A percentile compares a stretch with the other conserved stretches of the same genome.
Conservation (phyloP, 2,113 vertebrate species). For the Poecilia latipinna region DNA sequence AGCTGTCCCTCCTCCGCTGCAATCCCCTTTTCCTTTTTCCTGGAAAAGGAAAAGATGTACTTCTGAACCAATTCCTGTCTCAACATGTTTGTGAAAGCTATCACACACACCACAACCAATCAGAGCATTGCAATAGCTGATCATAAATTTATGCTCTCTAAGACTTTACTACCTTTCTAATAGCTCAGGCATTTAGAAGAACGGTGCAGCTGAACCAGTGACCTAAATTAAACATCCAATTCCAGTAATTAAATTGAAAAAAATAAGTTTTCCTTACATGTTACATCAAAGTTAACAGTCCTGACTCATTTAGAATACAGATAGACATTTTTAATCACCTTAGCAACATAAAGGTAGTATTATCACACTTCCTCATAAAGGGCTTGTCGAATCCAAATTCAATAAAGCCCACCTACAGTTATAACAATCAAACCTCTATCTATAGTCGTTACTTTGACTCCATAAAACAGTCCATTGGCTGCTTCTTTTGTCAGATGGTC, state of each 20-base stretch:
- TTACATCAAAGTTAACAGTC: too few relatives aligned
- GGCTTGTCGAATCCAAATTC: background rate
- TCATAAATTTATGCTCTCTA: background rate
- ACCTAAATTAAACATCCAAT: background rate
- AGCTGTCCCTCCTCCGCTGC: background rate
- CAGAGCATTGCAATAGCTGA: background rate
- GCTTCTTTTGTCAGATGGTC: background rate
- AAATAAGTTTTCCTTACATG: background rate
- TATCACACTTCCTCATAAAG: background rate
- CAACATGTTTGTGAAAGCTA: background rate
- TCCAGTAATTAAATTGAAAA: background rate
- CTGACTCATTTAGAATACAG: background rate
- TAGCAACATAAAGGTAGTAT: background rate
- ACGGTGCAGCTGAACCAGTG: background rate
- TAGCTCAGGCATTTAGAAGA: background rate
- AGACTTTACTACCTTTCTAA: background rate
- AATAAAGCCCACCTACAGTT: background rate
- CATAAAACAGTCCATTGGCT: background rate
- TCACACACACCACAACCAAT: background rate
- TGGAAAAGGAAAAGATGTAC: background rate
- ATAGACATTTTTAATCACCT: background rate
- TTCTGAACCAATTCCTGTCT: background rate
- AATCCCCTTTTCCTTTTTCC: background rate
- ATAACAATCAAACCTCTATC: too few relatives aligned
- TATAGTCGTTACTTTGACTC: background rate